phyloP scores from a whole-genome alignment of 2,797 vertebrate genomes.

The Phrynocephalus guinanensis region DNA sequence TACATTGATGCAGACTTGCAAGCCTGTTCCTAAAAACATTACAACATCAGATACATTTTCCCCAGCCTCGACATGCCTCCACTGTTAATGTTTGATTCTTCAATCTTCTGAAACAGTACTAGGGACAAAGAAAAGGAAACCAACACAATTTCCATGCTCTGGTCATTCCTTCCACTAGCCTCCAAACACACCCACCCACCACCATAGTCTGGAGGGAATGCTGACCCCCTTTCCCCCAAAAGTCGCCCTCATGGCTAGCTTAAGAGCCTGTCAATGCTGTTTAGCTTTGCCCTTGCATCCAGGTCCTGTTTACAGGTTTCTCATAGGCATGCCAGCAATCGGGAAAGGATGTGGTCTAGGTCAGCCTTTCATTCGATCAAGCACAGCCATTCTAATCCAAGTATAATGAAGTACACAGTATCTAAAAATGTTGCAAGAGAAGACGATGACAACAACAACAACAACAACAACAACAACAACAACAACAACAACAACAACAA shows the following conservation, averaged over 20 bases:
- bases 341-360: not conserved
- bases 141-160: not conserved
- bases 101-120: not conserved
- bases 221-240: not conserved
- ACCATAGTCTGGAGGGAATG: not conserved
- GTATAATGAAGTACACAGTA: too few species aligned
- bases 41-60: not conserved
- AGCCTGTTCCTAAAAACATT: not conserved
- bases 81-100: not conserved
- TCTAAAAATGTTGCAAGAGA: too few species aligned
- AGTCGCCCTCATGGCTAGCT: not conserved
- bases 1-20: not conserved
- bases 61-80: not conserved
- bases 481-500: too few species aligned
- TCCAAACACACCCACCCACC: too few species aligned
- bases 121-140: not conserved
- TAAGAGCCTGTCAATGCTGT: not conserved
- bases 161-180: too few species aligned
- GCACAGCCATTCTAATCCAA: too few species aligned
- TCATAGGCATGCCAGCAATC: not conserved
- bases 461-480: too few species aligned
- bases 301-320: not conserved
- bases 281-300: not conserved
- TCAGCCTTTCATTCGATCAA: not conserved
- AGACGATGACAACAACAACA: too few species aligned